Conservation (phyloP, 2,113 vertebrate species). For the Alces alces region DNA sequence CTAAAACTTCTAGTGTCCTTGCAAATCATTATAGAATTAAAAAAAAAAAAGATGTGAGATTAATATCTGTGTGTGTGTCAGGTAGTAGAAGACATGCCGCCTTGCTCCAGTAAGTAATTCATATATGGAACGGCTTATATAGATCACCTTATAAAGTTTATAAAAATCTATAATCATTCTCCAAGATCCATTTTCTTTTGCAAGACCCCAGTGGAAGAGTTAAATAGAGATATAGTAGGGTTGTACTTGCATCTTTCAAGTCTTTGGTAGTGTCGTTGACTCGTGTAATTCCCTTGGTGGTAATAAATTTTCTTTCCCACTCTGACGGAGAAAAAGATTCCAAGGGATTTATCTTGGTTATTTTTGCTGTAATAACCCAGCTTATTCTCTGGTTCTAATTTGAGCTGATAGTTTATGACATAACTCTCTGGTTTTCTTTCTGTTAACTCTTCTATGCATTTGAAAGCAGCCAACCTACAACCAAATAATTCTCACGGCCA, state of each 20-base stretch:
- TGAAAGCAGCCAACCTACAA: neutral
- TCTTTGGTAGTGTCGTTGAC: neutral
- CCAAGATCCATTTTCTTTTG: neutral
- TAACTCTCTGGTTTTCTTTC: neutral
- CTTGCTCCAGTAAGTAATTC: neutral
- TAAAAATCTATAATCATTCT: neutral
- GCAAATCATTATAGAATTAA: neutral
- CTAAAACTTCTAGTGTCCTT: neutral
- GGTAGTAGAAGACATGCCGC: neutral
- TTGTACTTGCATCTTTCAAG: neutral
- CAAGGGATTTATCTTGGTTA: neutral
- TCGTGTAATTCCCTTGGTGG: neutral
- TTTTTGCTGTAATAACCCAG: neutral
- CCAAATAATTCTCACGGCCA: neutral
- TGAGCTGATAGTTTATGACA: neutral
- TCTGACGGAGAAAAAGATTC: neutral
- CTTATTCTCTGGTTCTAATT: neutral
- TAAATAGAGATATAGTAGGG: neutral
- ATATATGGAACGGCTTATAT: neutral
- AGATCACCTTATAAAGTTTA: neutral
- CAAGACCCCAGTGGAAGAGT: neutral
- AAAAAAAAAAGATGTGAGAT: neutral
- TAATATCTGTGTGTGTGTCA: neutral
- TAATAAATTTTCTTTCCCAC: neutral
- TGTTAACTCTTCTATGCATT: neutral